phyloP scores from a whole-genome alignment of 2,888 invertebrate genomes.

The Sturmia bella region DNA sequence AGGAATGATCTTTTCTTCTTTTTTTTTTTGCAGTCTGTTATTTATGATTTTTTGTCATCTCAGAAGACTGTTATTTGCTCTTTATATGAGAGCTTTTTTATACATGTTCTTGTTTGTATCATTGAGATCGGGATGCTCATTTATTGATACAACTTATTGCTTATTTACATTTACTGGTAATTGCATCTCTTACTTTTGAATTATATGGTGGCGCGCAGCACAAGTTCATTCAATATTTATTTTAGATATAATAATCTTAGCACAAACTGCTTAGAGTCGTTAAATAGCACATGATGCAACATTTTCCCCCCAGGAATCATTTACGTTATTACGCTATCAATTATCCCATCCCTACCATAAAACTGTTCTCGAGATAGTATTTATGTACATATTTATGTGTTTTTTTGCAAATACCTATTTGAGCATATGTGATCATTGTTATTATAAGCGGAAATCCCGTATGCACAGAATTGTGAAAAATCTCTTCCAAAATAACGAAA shows the following conservation, averaged over 20 bases:
- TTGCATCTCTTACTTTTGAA: too few relatives aligned
- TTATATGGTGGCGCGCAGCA: too few relatives aligned
- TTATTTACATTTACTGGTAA: too few relatives aligned
- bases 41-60: too few relatives aligned
- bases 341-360: slow-evolving; percentile 66
- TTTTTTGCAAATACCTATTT: not conserved
- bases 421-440: slow-evolving; percentile 42
- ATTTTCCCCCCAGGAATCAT: slow-evolving; percentile 66
- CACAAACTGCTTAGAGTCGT: slow-evolving; percentile 53
- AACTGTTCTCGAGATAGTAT: slow-evolving; percentile 49
- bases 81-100: too few relatives aligned
- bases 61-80: too few relatives aligned
- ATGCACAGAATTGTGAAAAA: slow-evolving; percentile 45
- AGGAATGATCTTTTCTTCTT: too few relatives aligned
- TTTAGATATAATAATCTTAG: slow-evolving; percentile 40
- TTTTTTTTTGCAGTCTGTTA: too few relatives aligned
- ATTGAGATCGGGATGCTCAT: too few relatives aligned
- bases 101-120: too few relatives aligned
- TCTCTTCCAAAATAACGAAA: slow-evolving; percentile 40
- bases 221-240: not conserved
- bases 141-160: too few relatives aligned
- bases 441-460: slow-evolving; percentile 45
- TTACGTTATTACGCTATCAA: slow-evolving; percentile 67
- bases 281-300: slow-evolving; percentile 56
- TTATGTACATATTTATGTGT: slow-evolving; percentile 49